Conservation (phyloP, 64 coral and sea anemone genomes). For the Dendronephthya gigantea region DNA sequence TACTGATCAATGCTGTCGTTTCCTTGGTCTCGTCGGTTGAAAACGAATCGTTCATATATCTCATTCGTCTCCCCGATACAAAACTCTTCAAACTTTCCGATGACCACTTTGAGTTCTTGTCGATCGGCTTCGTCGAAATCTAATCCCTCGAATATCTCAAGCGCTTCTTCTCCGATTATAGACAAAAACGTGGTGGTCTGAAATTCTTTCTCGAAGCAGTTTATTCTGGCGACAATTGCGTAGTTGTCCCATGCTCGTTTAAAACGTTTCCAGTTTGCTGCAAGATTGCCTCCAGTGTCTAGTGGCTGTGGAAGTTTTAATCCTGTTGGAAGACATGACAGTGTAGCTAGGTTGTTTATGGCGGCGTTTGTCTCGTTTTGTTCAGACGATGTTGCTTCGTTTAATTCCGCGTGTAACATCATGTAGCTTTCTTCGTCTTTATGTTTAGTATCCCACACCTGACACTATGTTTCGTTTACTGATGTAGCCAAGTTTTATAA, state of each 20-base stretch:
- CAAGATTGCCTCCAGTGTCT: background rate
- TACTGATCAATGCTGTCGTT: constrained; percentile 22
- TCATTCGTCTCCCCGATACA: constrained; percentile 10
- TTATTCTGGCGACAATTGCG: background rate
- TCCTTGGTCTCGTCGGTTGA: constrained; percentile 17
- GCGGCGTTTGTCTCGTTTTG: background rate
- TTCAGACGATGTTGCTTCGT: background rate
- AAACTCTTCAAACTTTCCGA: constrained; percentile 16
- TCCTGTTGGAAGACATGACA: background rate
- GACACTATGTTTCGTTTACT: background rate
- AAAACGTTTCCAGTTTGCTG: background rate
- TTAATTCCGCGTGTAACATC: background rate
- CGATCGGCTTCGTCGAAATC: constrained; percentile 13
- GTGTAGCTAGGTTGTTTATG: background rate
- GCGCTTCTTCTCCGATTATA: constrained; percentile 21
- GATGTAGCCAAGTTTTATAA: no score
- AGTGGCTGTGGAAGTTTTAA: background rate
- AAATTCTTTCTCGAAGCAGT: constrained; percentile 6
- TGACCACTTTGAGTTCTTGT: constrained; percentile 16
- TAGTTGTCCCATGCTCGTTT: background rate
- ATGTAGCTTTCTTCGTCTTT: no score
- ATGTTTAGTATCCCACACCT: background rate
- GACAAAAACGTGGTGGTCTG: constrained; percentile 23
- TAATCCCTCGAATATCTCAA: constrained; percentile 37
- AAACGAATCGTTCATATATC: constrained; percentile 29